These are phyloP conservation scores for Xerus rutilus DNA, from an alignment of 2,797 vertebrate species.

Conservation along the genomic window DNA sequence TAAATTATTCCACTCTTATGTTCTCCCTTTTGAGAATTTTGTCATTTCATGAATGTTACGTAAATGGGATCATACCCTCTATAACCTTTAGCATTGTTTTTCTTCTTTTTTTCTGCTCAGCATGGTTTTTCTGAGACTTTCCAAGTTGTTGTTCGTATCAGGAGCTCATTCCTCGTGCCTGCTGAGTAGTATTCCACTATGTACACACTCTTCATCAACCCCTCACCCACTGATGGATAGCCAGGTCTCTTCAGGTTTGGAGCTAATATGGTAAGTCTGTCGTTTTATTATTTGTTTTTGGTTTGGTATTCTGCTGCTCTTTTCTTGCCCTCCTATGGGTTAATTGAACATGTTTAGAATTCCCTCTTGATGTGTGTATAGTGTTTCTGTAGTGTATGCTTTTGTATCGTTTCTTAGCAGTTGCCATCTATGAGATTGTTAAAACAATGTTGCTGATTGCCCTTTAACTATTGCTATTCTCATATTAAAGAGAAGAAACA, in stretches of 20 bases:
- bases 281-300: not conserved
- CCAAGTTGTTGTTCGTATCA: not conserved
- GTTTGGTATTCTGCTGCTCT: not conserved
- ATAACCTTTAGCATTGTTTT: not conserved
- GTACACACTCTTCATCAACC: not conserved
- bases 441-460: not conserved
- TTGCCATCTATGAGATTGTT: not conserved
- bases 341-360: not conserved
- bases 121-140: not conserved
- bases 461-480: not conserved
- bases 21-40: not conserved
- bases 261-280: not conserved
- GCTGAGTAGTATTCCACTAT: not conserved
- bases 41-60: constrained; percentile 20
- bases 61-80: not conserved
- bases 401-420: not conserved
- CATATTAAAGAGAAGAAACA: not conserved
- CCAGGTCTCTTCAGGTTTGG: not conserved
- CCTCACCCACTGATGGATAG: not conserved
- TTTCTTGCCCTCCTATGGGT: not conserved
- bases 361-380: not conserved
- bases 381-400: not conserved
- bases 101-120: not conserved
- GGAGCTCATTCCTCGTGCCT: not conserved
- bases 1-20: not conserved